Evolutionary conservation across 2,113 vertebrate genomes (phyloP), one percentile per base, ranked within the genome.

Genomic region (Petroica traversi): DNA sequence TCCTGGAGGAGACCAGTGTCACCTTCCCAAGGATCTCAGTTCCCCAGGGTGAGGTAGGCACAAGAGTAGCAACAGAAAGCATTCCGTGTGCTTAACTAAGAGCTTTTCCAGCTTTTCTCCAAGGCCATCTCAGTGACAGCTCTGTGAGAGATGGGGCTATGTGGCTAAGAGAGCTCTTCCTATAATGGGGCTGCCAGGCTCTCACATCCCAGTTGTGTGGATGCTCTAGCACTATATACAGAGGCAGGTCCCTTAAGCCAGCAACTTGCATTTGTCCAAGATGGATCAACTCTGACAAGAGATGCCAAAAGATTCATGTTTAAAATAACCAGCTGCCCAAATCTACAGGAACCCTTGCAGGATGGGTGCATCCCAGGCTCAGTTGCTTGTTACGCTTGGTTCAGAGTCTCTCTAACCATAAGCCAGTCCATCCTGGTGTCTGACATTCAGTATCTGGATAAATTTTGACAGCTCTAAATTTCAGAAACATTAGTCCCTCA

Each of bases 241-340:
- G 66, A 73, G 24, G 9, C 59, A 64, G 22, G 19, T 19, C 41
- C 19, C 36, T 6, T 16, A 28, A 74, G 4, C 4, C 41, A 43
- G n/a, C 4, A 15, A 74, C 38, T 17, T 66, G 6, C 7, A 62
- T 55, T 49, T 52, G 4, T 49, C 43, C 41, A 36, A 71, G 28
- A 38, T 19, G 5, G 34, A 77, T 19, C 19, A 78, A 12, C 19
- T 81, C 51, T 45, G 43, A 41, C 19, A 61, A 71, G 26, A 84
- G n/a, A 74, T 43, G 67, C 3, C 31, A 28, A 12, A 81, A 36
- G 4, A 14, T 11, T 74, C 0, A 0, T 48, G 17, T 49, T 58
- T 75, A 26, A 81, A 74, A 88, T 4, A 54, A 45, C 12, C 28
- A 54, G 14, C 25, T 82, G 33, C 49, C 26, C 31, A 41, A 8